Evolutionary conservation across 1,140 invertebrate species (phyloP), one percentile per base, ranked within the genome.

Genomic region (Listronotus oregonensis): DNA sequence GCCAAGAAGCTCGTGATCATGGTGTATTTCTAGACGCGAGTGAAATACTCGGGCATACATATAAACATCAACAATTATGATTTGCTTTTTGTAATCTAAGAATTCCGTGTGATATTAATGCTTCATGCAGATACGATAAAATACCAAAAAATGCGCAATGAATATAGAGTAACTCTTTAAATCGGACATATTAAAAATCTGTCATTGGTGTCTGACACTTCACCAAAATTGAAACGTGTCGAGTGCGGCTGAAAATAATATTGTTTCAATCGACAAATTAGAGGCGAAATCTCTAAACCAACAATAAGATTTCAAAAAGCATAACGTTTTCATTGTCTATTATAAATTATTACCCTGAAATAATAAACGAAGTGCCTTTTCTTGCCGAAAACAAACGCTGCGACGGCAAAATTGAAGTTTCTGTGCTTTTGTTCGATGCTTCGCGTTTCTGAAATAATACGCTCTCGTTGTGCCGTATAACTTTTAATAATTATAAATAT

Each of bases 401-500:
- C 21, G 21, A 11, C 18, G 15, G 54, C 17, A 44, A 44, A 57
- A 57, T 57, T 43, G 54, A 44, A 57, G 54, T 57, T 57, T 57
- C 42, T 5, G 1, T 8, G 8, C 54, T 44, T 43, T 57, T 57
- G 54, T 57, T 15, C 17, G 54, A 57, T 39, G 18, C 42, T 27
- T 44, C 54, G 39, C 14, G 54, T 57, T 57, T 57, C 21, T 21
- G 40, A 57, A 44, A 57, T 57, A 57, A 57, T 57, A 44, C 6
- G 49, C 21, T 4, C 39, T 18, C 54, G 34, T 37, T 37, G 34
- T 37, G 34, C 34, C 34, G 54, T 15, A 42, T 44, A 57, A 57
- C 54, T 57, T 32, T 17, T 57, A 57, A 57, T 57, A 57, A 57
- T 57, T 57, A 57, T 57, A 57, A 57, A 57, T 57, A 57, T 57